Percentiles rank a stretch among this genome's conserved stretches.
Evolutionary conservation across 2,888 invertebrate species (phyloP).

Genomic region (Rosalia funebris): DNA sequence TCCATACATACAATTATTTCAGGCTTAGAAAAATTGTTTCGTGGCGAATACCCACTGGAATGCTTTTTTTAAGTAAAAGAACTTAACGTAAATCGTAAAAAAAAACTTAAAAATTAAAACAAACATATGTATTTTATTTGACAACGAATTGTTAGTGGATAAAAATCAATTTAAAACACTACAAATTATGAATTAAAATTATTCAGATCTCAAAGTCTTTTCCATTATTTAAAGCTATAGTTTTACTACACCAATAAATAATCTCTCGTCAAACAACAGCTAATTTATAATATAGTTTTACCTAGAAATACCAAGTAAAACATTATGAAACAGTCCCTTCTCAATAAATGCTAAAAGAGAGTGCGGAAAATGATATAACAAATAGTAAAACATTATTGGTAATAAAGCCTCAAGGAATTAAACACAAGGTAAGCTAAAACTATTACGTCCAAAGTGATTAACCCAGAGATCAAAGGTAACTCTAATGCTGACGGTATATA

Average conservation of each 20-base stretch:
- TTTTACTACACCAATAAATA: background rate
- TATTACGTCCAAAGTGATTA: no score
- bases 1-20: constrained; percentile 17
- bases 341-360: no score
- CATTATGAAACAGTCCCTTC: no score
- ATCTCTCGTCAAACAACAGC: background rate
- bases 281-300: background rate
- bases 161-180: background rate
- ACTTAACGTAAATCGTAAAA: no score
- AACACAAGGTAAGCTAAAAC: no score
- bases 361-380: no score
- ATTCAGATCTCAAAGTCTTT: constrained; percentile 1
- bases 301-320: no score
- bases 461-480: constrained; percentile 1
- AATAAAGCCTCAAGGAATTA: no score
- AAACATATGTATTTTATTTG: constrained; percentile 51
- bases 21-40: background rate
- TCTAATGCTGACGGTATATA: background rate
- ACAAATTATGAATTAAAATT: background rate
- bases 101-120: no score
- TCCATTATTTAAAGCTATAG: background rate
- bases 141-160: constrained; percentile 17
- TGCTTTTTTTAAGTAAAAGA: no score
- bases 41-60: no score
- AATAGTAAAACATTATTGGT: no score